These are phyloP conservation scores for Thryonomys swinderianus DNA, from an alignment of 2,113 vertebrate genomes.

Conservation along the genomic window DNA sequence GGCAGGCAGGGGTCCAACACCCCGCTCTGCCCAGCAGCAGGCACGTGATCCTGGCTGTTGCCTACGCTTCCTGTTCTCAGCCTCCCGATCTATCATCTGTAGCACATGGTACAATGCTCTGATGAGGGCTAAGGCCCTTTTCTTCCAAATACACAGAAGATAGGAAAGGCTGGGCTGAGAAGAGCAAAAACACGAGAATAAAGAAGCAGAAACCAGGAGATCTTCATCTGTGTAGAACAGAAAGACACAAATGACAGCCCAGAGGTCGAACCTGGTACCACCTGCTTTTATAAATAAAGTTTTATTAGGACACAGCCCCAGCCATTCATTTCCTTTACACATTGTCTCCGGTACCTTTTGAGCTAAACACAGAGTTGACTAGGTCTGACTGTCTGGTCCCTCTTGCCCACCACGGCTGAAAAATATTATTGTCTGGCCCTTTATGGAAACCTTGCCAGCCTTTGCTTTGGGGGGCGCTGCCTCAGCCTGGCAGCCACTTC, in stretches of 20 bases:
- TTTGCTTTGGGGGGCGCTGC: background rate
- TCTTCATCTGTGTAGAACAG: background rate
- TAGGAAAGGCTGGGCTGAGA: too few species aligned
- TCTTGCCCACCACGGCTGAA: background rate
- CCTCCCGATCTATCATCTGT: background rate
- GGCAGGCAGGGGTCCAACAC: rapidly evolving
- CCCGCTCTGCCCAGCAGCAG: too few species aligned
- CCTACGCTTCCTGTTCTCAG: background rate
- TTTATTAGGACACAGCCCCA: background rate
- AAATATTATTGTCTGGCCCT: background rate
- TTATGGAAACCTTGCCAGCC: rapidly evolving
- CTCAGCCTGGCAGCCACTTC: background rate
- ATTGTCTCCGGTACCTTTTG: rapidly evolving
- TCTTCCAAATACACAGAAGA: background rate
- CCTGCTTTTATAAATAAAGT: background rate
- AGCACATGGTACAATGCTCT: rapidly evolving
- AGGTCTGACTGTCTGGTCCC: rapidly evolving
- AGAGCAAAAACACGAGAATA: rapidly evolving
- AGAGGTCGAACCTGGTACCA: rapidly evolving
- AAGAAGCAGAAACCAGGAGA: background rate
- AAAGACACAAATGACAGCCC: background rate
- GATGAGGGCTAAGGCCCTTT: rapidly evolving
- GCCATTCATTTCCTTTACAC: rapidly evolving
- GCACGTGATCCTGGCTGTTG: rapidly evolving
- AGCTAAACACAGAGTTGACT: background rate